Evolutionary conservation across 2,888 invertebrate species (phyloP), one percentile per base, ranked within the genome.

Genomic region (Lycaena phlaeas): DNA sequence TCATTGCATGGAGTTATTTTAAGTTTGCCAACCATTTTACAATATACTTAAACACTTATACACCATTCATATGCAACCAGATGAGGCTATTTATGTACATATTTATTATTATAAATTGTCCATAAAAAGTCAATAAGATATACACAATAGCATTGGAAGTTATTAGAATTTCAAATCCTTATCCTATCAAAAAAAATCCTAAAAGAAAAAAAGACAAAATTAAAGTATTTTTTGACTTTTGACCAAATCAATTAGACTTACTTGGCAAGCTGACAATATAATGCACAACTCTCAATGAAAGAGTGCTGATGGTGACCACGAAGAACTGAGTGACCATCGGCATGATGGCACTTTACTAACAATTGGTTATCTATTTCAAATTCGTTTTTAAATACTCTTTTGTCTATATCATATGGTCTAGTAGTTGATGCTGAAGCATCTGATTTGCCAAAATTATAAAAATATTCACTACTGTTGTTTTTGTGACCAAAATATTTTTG

Each of bases 241-340:
- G 7, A 15, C 4, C n/a, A 5, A 17, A 11, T 25, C 4, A 9
- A 12, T 14, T 27, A n/a, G n/a, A 56, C 73, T 68, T 62, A 82
- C 84, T 81, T 82, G 39, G 78, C 81, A 45, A 84, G 55, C 52
- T 84, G 84, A 50, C 84, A 84, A 50, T 82, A 84, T 50, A 84
- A 77, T 45, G 78, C 78, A 63, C 84, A 82, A 31, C 79, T 76
- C 57, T 84, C 84, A 39, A 73, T 51, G 42, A 81, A 78, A 30
- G 67, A 64, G 55, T 84, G 82, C 49, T 77, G 74, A 44, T 81
- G 78, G 50, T 82, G 84, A 36, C 84, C 79, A 40, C 81, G 59
- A 10, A 84, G 65, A 29, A 82, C 77, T 43, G 77, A 72, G 47
- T 82, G 79, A 17, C 74, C 79, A 46, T 78, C 77, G 49, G 77